Percentiles rank a stretch among this genome's conserved stretches.
Conservation (phyloP, 2,888 invertebrate species). For the Petrolisthes manimaculis region DNA sequence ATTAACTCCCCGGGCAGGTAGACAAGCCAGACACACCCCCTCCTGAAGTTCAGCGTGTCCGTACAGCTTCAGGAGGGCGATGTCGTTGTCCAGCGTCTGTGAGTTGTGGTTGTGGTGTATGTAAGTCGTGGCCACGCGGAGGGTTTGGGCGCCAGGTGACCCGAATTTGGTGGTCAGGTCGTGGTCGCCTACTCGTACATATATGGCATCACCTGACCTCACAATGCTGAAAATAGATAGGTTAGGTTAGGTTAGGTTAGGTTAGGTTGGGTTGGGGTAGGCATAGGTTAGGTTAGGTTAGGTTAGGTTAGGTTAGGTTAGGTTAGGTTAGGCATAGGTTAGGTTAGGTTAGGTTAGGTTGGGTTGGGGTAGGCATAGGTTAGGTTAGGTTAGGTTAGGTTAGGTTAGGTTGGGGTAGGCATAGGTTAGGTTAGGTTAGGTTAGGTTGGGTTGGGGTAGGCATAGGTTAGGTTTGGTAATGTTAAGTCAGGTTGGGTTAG, state of each 20-base stretch:
- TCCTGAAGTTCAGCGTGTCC: conserved; percentile 73
- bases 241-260: background rate
- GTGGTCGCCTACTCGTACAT: conserved; percentile 92
- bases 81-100: conserved; percentile 93
- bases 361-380: too few species aligned
- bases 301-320: too few species aligned
- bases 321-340: too few species aligned
- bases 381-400: background rate
- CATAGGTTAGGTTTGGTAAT: background rate
- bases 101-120: conserved; percentile 96
- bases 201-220: conserved; percentile 92
- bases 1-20: conserved; percentile 88
- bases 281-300: background rate
- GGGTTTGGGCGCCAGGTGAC: conserved; percentile 90
- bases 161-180: conserved; percentile 91
- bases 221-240: conserved; percentile 79
- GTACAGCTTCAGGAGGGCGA: conserved; percentile 88
- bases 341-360: too few species aligned
- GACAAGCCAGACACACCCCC: conserved; percentile 86
- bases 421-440: background rate
- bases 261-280: background rate
- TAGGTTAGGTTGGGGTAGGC: background rate
- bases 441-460: background rate
- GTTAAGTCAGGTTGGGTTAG: background rate
- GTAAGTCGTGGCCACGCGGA: conserved; percentile 91